A percentile compares a stretch with the other conserved stretches of the same genome.
Conservation (phyloP, 2,113 vertebrate species). For the Dermatemys mawii region DNA sequence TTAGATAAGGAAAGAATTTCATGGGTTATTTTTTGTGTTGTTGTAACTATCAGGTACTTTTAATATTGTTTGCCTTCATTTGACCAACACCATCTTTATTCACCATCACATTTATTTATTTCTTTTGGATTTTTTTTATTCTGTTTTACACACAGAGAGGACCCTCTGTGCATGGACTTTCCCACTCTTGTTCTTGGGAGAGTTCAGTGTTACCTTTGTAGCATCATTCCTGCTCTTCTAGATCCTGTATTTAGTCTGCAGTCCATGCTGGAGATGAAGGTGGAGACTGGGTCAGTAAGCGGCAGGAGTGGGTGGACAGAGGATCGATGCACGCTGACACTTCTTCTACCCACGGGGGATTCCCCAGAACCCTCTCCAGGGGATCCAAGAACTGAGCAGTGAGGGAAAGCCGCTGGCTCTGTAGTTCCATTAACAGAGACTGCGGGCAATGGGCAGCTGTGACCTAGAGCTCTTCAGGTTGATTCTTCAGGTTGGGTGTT, state of each 20-base stretch:
- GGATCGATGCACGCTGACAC: not conserved
- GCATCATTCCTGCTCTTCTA: not conserved
- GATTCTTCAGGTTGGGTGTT: not conserved
- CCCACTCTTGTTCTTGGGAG: not conserved
- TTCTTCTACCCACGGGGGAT: not conserved
- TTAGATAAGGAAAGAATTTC: not conserved
- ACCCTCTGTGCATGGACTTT: not conserved
- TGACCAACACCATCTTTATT: not conserved
- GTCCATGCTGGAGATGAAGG: not conserved
- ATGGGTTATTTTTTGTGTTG: not conserved
- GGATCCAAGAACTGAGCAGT: not conserved
- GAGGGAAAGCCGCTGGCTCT: not conserved
- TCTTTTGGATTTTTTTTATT: not conserved
- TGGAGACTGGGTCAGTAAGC: not conserved
- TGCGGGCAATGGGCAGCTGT: not conserved
- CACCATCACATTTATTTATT: not conserved
- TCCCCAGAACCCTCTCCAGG: not conserved
- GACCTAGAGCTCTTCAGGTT: not conserved
- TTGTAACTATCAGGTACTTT: not conserved
- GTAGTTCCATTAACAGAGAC: not conserved
- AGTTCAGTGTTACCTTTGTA: not conserved
- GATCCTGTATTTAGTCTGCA: not conserved
- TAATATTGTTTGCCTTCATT: not conserved
- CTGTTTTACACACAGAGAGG: rapidly evolving
- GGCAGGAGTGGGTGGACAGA: not conserved